Conservation (phyloP, 2,797 vertebrate species). For the Enteromius anoplus region DNA sequence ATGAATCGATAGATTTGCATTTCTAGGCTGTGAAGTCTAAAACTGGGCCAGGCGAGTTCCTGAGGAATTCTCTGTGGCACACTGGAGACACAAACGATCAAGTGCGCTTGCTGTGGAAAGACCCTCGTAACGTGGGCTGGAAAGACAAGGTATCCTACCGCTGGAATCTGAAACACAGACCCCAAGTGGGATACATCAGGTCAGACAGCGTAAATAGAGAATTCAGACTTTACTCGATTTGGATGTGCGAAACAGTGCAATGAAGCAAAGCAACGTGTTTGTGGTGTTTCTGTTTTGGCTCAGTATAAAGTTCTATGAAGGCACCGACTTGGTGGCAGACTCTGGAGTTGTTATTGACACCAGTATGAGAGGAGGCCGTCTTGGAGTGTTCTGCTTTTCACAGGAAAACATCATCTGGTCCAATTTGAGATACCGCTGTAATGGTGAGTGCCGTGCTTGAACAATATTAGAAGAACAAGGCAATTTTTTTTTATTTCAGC, state of each 20-base stretch:
- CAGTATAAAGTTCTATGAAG: conserved; percentile 94
- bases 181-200: conserved; percentile 98
- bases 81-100: conserved; percentile 92
- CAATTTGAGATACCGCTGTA: conserved; percentile 97
- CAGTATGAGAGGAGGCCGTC: conserved; percentile 95
- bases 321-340: conserved; percentile 91
- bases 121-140: conserved; percentile 96
- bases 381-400: conserved; percentile 99
- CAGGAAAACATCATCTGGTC: conserved; percentile 99
- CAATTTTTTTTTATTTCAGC: background rate
- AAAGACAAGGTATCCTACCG: conserved; percentile 99
- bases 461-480: background rate
- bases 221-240: background rate
- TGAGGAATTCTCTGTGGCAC: conserved; percentile 98
- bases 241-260: background rate
- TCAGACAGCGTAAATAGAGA: conserved; percentile 63
- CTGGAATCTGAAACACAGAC: conserved; percentile 97
- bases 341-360: conserved; percentile 92
- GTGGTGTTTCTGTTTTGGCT: background rate
- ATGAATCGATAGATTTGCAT: conserved; percentile 23
- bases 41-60: conserved; percentile 93
- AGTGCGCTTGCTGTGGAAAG: conserved; percentile 96
- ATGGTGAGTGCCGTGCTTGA: conserved; percentile 80
- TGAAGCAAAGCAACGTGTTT: conserved; percentile 2
- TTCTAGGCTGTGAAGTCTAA: conserved; percentile 94